Conservation (phyloP, 1,140 invertebrate genomes). For the Magallana angulata region DNA sequence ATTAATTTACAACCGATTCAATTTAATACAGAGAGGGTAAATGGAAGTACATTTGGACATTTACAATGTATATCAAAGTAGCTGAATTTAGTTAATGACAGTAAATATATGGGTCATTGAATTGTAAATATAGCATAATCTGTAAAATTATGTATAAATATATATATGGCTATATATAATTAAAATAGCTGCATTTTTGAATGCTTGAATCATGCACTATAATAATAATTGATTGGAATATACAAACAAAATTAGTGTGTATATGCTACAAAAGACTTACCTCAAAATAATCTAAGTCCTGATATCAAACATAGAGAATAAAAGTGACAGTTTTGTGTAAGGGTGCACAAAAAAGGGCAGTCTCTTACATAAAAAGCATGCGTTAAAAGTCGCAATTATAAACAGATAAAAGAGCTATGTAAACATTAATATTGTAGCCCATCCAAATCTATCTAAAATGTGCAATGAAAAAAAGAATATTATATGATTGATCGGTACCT, state of each 20-base stretch:
- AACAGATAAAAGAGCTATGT: not conserved
- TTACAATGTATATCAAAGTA: not conserved
- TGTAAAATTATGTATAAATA: not conserved
- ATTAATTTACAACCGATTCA: too few species aligned
- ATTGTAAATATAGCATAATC: not conserved
- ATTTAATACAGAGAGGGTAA: too few species aligned
- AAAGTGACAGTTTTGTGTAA: conserved; percentile 21
- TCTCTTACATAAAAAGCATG: conserved; percentile 19
- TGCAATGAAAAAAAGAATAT: not conserved
- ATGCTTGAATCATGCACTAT: not conserved
- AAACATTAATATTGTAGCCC: not conserved
- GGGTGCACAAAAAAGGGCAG: not conserved
- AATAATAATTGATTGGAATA: not conserved
- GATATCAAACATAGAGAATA: conserved; percentile 10
- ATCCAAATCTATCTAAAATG: not conserved
- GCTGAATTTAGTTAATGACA: not conserved
- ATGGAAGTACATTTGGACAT: not conserved
- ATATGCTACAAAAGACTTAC: conserved; percentile 21
- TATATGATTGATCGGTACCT: too few species aligned
- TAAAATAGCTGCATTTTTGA: not conserved
- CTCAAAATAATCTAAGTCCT: conserved; percentile 41
- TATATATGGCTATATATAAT: not conserved
- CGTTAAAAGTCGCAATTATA: not conserved
- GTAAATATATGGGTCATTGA: not conserved
- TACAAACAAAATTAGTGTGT: conserved; percentile 8